phyloP scores from a whole-genome alignment of 2,113 vertebrate genomes.

The Montifringilla adamsi region DNA sequence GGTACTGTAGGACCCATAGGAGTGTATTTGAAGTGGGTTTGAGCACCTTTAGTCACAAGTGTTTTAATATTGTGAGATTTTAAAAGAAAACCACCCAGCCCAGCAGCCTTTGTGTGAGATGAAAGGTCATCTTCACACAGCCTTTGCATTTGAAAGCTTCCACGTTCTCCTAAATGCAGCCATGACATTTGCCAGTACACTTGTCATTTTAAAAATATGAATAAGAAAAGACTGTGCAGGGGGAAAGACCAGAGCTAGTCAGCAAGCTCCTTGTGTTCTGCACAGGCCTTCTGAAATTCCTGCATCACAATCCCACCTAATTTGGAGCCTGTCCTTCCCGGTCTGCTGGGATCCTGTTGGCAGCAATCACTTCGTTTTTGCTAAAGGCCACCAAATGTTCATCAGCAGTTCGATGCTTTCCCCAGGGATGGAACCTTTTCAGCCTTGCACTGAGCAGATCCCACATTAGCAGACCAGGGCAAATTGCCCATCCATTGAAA shows the following conservation, averaged over 20 bases:
- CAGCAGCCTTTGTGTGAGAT: background rate
- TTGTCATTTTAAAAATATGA: conserved; percentile 1
- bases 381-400: conserved; percentile 76
- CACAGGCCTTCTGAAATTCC: conserved; percentile 33
- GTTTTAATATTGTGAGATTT: background rate
- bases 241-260: background rate
- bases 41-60: background rate
- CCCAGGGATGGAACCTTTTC: conserved; percentile 69
- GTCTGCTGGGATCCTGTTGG: conserved; percentile 65
- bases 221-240: background rate
- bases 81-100: background rate
- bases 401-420: conserved; percentile 50
- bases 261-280: background rate
- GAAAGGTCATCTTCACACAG: background rate
- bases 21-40: background rate
- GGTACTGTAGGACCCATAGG: background rate
- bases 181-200: conserved; percentile 17
- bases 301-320: conserved; percentile 50
- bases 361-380: conserved; percentile 36
- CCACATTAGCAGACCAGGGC: conserved; percentile 61
- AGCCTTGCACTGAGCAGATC: conserved; percentile 63
- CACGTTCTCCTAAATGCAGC: background rate
- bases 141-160: background rate
- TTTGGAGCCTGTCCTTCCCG: conserved; percentile 51
- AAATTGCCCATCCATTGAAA: conserved; percentile 59